These are phyloP conservation scores for Trichopoda pennipes DNA, from an alignment of 2,888 invertebrate species.

Conservation along the genomic window DNA sequence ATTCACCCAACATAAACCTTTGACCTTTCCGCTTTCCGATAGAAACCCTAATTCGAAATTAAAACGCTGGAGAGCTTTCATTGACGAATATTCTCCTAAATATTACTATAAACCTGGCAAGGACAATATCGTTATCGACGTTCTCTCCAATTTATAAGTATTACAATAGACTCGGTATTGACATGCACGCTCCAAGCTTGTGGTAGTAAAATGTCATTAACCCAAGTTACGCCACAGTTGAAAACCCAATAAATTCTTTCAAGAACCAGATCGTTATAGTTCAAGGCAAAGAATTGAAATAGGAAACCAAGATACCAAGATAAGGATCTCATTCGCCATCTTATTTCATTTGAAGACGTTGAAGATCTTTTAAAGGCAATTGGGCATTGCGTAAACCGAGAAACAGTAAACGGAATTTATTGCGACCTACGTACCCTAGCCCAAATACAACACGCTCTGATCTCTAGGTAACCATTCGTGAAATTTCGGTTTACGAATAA, in stretches of 20 bases:
- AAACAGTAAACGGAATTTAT: constrained; percentile 29
- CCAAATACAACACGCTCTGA: constrained; percentile 37
- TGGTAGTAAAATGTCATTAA: not conserved
- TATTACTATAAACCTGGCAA: constrained; percentile 56
- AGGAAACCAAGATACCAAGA: not conserved
- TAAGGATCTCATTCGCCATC: not conserved
- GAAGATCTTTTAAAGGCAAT: not conserved
- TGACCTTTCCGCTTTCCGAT: constrained; percentile 67
- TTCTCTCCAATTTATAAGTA: constrained; percentile 24
- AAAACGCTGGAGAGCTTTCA: constrained; percentile 31
- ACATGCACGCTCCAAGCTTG: not conserved
- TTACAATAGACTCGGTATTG: not conserved
- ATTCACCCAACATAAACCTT: constrained; percentile 65
- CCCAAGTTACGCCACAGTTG: not conserved
- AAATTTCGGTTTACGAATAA: constrained; percentile 45
- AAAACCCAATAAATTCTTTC: not conserved
- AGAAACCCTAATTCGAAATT: constrained; percentile 63
- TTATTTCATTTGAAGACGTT: not conserved
- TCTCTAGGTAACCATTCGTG: constrained; percentile 46
- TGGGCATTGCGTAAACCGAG: constrained; percentile 20
- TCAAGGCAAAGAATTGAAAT: not conserved
- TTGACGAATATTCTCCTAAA: constrained; percentile 39
- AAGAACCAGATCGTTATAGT: not conserved
- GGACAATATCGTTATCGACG: constrained; percentile 60
- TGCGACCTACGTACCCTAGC: constrained; percentile 40